These are phyloP conservation scores for Selene dorsalis DNA, from an alignment of 2,797 vertebrate species.

Conservation along the genomic window DNA sequence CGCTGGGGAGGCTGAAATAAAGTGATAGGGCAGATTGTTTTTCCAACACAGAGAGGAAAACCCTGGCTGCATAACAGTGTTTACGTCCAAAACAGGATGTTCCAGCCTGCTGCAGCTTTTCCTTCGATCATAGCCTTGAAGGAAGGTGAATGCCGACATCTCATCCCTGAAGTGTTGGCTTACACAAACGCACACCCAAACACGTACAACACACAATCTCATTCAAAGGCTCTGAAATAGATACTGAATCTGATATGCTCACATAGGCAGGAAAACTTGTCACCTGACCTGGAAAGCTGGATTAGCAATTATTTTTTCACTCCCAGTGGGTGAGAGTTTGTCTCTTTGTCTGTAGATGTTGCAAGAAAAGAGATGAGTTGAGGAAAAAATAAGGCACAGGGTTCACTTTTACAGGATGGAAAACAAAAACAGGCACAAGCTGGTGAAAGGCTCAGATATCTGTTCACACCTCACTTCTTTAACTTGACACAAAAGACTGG, in stretches of 20 bases:
- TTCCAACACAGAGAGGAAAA: conserved; percentile 59
- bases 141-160: conserved; percentile 63
- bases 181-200: conserved; percentile 45
- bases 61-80: conserved; percentile 62
- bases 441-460: conserved; percentile 33
- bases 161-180: conserved; percentile 50
- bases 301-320: conserved; percentile 17
- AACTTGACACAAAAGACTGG: conserved; percentile 63
- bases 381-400: conserved; percentile 11
- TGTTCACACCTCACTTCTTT: conserved; percentile 56
- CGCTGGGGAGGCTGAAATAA: conserved; percentile 52
- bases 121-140: conserved; percentile 69
- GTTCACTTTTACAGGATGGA: conserved; percentile 9
- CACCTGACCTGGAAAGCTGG: conserved; percentile 30
- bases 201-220: conserved; percentile 26
- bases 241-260: conserved; percentile 21
- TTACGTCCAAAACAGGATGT: conserved; percentile 82
- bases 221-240: conserved; percentile 50
- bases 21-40: conserved; percentile 64
- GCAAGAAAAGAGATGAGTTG: conserved; percentile 4
- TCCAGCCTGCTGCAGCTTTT: conserved; percentile 66
- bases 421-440: conserved; percentile 14
- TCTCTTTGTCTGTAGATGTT: background rate
- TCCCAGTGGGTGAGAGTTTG: conserved; percentile 13
- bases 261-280: conserved; percentile 28